Base-by-base conservation (phyloP, 2,888 invertebrate genomes). In the Ectropis crepuscularia region DNA sequence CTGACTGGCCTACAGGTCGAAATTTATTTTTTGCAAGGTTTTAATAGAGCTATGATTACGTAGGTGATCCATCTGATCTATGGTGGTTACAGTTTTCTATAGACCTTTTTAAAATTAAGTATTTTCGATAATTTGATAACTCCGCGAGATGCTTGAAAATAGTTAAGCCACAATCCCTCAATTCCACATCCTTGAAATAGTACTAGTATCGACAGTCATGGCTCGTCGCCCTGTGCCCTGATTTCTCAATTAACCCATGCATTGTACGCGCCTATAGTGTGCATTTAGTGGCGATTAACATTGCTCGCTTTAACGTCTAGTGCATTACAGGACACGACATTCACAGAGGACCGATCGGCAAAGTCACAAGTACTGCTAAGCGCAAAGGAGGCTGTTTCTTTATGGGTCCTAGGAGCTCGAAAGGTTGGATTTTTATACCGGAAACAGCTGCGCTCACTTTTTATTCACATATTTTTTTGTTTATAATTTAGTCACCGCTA, bases 361-460 rank as follows among this genome's bases (percentile, higher is more conserved):
- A 95, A 94, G 93, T 94, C 95, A 93, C 95, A 96, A 94, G 95
- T 95, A 94, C 96, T 97, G 94, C 95, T 97, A 94, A 97, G 96
- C 94, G 96, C 97, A 94, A 96, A 96, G 95, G 97, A 97, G 95
- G 97, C 97, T 94, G 96, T 97, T 94, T 96, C 97, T 93, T 96
- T 97, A 93, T 97, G 97, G 97, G 96, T 97, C 93, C 96, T 97
- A 94, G 97, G 97, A 95, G 96, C 96, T 94, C 95, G 97, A 95
- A 97, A 97, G 97, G 97, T 97, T 95, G 94, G 95, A 90, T 75
- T 77, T 83, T 87, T 81, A 77, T 81, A 77, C 75, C 76, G 81
- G 83, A 82, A 64, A 68, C 63, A 74, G 75, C 80, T 81, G 80
- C 80, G 79, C 76, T 81, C 81, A 81, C 80, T 77, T 75, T 75